A percentile compares a stretch with the other conserved stretches of the same genome.
Conservation (phyloP, 2,113 vertebrate genomes). For the Hippopotamus amphibius region DNA sequence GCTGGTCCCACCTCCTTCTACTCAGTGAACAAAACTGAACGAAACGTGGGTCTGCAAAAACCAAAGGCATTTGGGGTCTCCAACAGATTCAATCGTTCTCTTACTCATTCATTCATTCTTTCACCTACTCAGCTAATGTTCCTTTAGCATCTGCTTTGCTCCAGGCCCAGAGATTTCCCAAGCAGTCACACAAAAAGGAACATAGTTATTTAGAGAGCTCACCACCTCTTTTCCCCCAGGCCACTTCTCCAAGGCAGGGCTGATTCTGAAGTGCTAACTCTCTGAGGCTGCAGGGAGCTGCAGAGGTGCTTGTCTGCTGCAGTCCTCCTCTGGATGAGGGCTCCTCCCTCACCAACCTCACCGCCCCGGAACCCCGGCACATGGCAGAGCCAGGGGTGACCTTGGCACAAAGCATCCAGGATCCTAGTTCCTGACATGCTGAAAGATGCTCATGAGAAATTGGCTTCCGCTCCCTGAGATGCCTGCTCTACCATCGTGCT, state of each 20-base stretch:
- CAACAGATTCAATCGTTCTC: not conserved
- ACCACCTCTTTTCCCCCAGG: not conserved
- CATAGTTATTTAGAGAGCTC: not conserved
- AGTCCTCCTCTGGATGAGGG: rapidly evolving
- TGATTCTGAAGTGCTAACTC: not conserved
- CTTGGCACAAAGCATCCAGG: not conserved
- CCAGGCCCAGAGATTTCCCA: not conserved
- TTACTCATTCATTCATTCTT: not conserved
- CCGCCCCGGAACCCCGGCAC: not conserved
- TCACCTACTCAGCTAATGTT: not conserved
- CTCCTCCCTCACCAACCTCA: not conserved
- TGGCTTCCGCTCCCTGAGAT: not conserved
- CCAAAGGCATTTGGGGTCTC: not conserved
- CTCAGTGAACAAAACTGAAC: not conserved
- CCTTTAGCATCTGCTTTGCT: not conserved
- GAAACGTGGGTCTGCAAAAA: not conserved
- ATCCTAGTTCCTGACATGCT: not conserved
- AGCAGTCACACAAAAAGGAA: not conserved
- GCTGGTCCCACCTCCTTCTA: not conserved
- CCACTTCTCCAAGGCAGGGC: not conserved
- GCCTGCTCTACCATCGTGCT: not conserved
- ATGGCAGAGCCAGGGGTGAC: not conserved
- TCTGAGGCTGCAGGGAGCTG: rapidly evolving
- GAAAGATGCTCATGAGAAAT: not conserved
- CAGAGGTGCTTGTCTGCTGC: not conserved